These are phyloP conservation scores for Drosophila simulans DNA, from an alignment of 1,140 invertebrate genomes.

Conservation along the genomic window DNA sequence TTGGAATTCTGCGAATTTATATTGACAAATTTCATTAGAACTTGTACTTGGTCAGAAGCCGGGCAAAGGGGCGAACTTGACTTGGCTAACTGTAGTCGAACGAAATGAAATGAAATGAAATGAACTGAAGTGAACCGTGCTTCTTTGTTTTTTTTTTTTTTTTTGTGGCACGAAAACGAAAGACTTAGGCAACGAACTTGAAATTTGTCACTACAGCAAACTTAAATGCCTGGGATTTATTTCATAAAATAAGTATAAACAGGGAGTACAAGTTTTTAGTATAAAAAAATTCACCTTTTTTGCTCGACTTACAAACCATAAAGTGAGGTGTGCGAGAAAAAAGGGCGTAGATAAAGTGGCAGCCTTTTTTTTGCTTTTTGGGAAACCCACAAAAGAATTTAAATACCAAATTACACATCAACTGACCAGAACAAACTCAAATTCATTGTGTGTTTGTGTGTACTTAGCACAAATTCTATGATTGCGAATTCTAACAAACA, in stretches of 20 bases:
- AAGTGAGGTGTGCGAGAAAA: neutral
- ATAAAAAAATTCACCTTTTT: too few relatives aligned
- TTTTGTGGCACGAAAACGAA: conserved; percentile 44
- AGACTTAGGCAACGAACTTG: conserved; percentile 76
- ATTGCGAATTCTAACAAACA: conserved; percentile 47
- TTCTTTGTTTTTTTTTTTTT: neutral
- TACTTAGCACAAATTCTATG: conserved; percentile 43
- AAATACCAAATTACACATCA: conserved; percentile 55
- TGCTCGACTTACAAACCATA: neutral
- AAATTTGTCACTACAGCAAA: neutral
- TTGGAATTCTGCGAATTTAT: conserved; percentile 77
- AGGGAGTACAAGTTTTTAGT: too few relatives aligned
- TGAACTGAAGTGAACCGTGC: conserved; percentile 69
- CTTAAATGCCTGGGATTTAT: too few relatives aligned
- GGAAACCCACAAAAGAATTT: conserved; percentile 40
- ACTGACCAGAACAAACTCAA: conserved; percentile 45
- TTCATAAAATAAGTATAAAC: too few relatives aligned
- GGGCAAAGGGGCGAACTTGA: conserved; percentile 7
- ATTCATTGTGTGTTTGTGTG: conserved; percentile 36
- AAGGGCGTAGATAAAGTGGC: neutral
- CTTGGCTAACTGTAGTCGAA: conserved; percentile 68
- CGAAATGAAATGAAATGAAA: conserved; percentile 52
- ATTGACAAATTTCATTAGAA: conserved; percentile 82
- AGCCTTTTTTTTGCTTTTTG: conserved; percentile 3
- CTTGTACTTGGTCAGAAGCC: conserved; percentile 52